Conservation (phyloP, 2,888 invertebrate genomes). For the Schizotus pectinicornis region DNA sequence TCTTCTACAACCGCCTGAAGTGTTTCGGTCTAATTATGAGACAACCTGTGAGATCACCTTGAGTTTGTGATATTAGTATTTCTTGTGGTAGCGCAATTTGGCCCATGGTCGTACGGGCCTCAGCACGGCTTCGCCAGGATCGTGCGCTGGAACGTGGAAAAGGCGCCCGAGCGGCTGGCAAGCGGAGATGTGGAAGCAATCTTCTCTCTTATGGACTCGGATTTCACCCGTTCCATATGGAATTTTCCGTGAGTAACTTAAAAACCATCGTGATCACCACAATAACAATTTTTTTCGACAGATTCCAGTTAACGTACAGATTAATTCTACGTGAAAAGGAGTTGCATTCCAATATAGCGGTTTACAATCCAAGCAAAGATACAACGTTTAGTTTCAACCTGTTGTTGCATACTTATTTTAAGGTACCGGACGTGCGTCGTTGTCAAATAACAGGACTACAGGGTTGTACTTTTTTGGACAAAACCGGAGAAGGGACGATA, state of each 20-base stretch:
- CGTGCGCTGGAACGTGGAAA: constrained; percentile 89
- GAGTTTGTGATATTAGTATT: neutral
- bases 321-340: constrained; percentile 90
- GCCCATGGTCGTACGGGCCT: constrained; percentile 92
- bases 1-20: no score
- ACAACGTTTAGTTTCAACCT: constrained; percentile 90
- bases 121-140: constrained; percentile 97
- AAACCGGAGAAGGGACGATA: constrained; percentile 83
- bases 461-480: constrained; percentile 76
- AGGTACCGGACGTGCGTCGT: constrained; percentile 91
- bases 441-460: constrained; percentile 93
- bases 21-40: no score
- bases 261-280: neutral
- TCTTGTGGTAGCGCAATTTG: constrained; percentile 82
- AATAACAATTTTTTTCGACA: constrained; percentile 49
- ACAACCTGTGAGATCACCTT: neutral
- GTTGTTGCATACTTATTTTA: constrained; percentile 93
- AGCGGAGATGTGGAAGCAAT: constrained; percentile 92
- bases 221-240: constrained; percentile 93
- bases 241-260: constrained; percentile 77
- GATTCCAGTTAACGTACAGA: constrained; percentile 91
- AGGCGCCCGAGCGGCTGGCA: constrained; percentile 84
- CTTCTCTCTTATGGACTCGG: constrained; percentile 91
- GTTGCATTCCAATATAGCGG: constrained; percentile 90
- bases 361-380: constrained; percentile 93